These are phyloP conservation scores for Drosophila mayaguana DNA, from an alignment of 2,888 invertebrate species.

Conservation along the genomic window DNA sequence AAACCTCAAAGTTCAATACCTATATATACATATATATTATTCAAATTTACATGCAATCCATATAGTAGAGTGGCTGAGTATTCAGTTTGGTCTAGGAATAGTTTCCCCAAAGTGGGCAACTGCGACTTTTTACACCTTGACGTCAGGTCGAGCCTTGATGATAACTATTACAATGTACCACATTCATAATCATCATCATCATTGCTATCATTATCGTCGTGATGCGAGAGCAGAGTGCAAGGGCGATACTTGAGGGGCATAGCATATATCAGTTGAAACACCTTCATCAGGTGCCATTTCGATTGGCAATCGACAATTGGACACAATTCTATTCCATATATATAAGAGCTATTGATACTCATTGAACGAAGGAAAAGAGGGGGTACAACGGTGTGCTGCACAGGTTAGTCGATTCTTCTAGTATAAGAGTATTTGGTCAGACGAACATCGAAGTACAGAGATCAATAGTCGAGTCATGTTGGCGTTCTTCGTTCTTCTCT, in stretches of 20 bases:
- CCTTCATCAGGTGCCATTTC: conserved; percentile 1
- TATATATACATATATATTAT: neutral
- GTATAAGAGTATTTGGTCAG: no score
- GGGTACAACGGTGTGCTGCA: neutral
- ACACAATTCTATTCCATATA: neutral
- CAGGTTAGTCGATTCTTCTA: no score
- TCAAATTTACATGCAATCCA: neutral
- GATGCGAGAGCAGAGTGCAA: conserved; percentile 22
- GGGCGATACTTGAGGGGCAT: conserved; percentile 15
- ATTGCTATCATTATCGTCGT: neutral
- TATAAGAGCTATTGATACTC: neutral
- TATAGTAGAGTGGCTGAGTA: neutral
- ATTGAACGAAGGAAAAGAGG: no score
- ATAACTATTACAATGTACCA: conserved; percentile 23
- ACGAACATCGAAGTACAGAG: no score
- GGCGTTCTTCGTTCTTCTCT: no score
- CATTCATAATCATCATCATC: conserved; percentile 4
- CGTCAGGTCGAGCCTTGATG: conserved; percentile 22
- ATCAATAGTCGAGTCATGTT: no score
- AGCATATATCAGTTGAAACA: conserved; percentile 15
- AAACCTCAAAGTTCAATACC: no score
- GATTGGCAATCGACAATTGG: conserved; percentile 2
- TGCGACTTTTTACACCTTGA: conserved; percentile 31
- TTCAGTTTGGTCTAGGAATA: conserved; percentile 12
- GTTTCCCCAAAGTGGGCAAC: conserved; percentile 16